A percentile compares a stretch with the other conserved stretches of the same genome.
phyloP scores from a whole-genome alignment of 2,888 invertebrate species.

The Sussaba pulchella region DNA sequence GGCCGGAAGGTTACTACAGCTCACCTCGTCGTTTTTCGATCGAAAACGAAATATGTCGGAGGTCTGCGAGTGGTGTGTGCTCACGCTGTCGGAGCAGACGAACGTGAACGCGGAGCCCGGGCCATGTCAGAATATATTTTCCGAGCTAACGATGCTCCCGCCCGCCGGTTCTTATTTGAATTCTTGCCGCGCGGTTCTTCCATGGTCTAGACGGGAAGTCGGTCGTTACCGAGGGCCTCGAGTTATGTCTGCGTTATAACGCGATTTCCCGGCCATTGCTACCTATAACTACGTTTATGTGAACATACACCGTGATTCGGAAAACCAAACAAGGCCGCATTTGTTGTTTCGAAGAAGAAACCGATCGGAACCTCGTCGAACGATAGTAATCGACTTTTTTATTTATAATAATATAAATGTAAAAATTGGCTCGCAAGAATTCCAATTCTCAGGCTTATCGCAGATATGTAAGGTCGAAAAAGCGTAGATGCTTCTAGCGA shows the following conservation, averaged over 20 bases:
- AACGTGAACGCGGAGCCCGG: conserved; percentile 11
- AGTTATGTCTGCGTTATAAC: conserved; percentile 46
- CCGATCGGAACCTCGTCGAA: no score
- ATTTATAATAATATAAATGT: no score
- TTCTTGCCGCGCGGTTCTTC: conserved; percentile 42
- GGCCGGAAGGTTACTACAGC: no score
- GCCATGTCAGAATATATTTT: conserved; percentile 42
- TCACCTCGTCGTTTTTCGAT: no score
- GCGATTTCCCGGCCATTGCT: conserved; percentile 20
- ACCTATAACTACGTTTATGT: conserved; percentile 5
- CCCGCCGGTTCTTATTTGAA: conserved; percentile 42
- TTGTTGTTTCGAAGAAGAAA: no score
- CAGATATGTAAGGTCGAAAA: no score
- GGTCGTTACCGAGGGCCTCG: conserved; percentile 57
- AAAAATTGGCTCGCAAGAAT: no score
- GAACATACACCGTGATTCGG: no score
- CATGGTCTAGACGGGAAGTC: conserved; percentile 66
- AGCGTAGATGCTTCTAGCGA: no score
- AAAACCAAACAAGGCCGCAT: no score
- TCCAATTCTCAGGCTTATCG: no score
- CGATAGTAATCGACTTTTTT: no score
- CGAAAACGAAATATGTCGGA: neutral
- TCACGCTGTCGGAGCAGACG: neutral
- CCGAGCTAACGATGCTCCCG: conserved; percentile 45
- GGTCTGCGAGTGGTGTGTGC: neutral